Evolutionary conservation across 2,113 vertebrate species (phyloP).

Genomic region (Urocolius indicus): DNA sequence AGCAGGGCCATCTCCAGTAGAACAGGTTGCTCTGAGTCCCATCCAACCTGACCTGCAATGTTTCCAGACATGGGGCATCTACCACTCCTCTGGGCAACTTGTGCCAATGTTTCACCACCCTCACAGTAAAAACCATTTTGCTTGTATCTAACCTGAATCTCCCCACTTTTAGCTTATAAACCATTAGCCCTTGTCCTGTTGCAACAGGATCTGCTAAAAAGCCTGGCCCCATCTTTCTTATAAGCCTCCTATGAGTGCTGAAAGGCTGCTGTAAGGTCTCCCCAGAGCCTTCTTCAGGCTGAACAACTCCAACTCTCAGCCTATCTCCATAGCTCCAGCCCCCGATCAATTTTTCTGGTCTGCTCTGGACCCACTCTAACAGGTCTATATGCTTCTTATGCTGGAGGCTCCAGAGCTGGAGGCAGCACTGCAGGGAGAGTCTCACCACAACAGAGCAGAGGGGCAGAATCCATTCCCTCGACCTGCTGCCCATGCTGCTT

Average conservation of each 20-base stretch:
- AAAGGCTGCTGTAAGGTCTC: background rate
- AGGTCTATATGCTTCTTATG: too few relatives aligned
- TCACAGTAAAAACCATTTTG: accelerated
- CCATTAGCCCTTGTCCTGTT: background rate
- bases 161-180: background rate
- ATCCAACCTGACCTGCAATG: background rate
- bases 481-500: background rate
- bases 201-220: background rate
- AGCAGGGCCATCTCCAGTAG: background rate
- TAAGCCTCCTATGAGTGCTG: background rate
- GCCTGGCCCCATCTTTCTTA: background rate
- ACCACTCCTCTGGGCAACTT: background rate
- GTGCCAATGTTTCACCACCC: background rate
- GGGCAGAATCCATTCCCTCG: background rate
- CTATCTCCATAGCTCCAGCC: background rate
- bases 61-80: background rate
- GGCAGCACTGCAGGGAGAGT: background rate
- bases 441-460: accelerated
- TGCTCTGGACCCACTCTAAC: too few relatives aligned
- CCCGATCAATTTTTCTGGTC: too few relatives aligned
- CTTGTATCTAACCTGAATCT: background rate
- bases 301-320: background rate
- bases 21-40: background rate
- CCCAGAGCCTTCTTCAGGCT: background rate
- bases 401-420: background rate